Conservation (phyloP, 2,888 invertebrate species). For the Diplolepis rosae region DNA sequence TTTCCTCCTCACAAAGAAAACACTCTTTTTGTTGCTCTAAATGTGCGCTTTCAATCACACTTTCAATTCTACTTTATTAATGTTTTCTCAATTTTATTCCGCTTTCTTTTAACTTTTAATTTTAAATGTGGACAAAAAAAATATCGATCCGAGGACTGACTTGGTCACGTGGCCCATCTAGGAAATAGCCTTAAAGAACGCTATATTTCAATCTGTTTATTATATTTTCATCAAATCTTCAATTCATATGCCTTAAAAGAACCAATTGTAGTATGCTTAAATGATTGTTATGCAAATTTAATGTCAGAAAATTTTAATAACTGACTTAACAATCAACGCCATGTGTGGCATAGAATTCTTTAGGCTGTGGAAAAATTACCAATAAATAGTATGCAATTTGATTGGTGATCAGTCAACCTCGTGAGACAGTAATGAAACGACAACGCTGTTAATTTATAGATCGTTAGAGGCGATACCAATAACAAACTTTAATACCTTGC, state of each 20-base stretch:
- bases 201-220: conserved; percentile 11
- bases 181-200: too few relatives aligned
- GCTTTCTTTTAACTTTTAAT: too few relatives aligned
- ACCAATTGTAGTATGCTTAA: neutral
- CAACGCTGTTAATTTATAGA: conserved; percentile 7
- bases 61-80: too few relatives aligned
- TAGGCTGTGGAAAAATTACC: neutral
- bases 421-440: conserved; percentile 16
- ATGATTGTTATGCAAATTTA: neutral
- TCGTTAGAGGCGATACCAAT: conserved; percentile 9
- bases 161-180: too few relatives aligned
- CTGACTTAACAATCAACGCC: conserved; percentile 5
- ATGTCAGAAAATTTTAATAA: neutral
- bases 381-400: conserved; percentile 4
- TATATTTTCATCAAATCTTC: conserved; percentile 9
- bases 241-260: neutral
- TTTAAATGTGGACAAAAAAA: too few relatives aligned
- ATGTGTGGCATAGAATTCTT: conserved; percentile 9
- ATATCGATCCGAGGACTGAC: too few relatives aligned
- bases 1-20: too few relatives aligned
- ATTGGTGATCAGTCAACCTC: conserved; percentile 7
- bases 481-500: neutral
- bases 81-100: too few relatives aligned
- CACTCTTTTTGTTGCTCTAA: too few relatives aligned
- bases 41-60: too few relatives aligned